Evolutionary conservation across 92 coral and sea anemone species (phyloP).

Genomic region (Galaxea fascicularis): DNA sequence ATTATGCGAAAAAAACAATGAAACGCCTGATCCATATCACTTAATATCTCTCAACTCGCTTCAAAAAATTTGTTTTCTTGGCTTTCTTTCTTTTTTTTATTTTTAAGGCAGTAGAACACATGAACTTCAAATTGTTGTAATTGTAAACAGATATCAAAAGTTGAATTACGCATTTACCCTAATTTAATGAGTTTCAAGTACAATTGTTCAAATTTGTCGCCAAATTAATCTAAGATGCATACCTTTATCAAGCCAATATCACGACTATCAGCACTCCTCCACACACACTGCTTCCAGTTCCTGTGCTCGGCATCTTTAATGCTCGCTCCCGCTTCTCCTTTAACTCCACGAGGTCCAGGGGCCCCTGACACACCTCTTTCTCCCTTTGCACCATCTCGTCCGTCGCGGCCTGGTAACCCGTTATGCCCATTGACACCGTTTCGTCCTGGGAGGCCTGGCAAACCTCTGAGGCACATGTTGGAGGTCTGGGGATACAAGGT

Average conservation of each 20-base stretch:
- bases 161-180: too few relatives aligned
- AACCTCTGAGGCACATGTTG: conserved; percentile 19
- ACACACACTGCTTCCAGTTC: conserved; percentile 61
- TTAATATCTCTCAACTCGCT: too few relatives aligned
- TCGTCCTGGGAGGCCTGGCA: conserved; percentile 51
- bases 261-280: conserved; percentile 20
- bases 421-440: conserved; percentile 55
- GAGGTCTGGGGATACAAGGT: background rate
- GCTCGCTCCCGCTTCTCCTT: conserved; percentile 24
- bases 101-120: too few relatives aligned
- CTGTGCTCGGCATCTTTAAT: conserved; percentile 6
- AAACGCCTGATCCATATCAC: too few relatives aligned
- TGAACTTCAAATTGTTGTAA: too few relatives aligned
- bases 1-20: too few relatives aligned
- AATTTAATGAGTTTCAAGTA: too few relatives aligned
- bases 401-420: conserved; percentile 69
- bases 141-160: too few relatives aligned
- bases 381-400: conserved; percentile 54
- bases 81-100: too few relatives aligned
- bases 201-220: too few relatives aligned
- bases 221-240: too few relatives aligned
- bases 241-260: conserved; percentile 51
- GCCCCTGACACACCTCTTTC: conserved; percentile 33
- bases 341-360: conserved; percentile 26
- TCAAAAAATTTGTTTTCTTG: too few relatives aligned